A percentile compares a stretch with the other conserved stretches of the same genome.
Conservation (phyloP, 1,140 invertebrate species). For the Potamilus streckersoni region DNA sequence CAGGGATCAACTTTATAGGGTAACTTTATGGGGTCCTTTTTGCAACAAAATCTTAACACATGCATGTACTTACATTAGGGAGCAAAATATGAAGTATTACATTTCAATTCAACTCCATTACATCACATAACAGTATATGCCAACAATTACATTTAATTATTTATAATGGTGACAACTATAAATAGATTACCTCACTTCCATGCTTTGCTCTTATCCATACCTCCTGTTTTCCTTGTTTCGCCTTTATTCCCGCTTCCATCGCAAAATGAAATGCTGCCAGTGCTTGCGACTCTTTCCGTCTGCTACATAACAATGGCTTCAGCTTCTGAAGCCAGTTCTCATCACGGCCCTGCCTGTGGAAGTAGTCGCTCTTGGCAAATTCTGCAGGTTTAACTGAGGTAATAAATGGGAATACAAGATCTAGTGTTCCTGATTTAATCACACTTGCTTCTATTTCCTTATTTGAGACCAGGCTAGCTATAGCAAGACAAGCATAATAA, state of each 20-base stretch:
- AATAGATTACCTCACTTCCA: neutral
- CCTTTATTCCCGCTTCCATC: slow-evolving; percentile 99
- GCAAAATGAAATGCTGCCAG: slow-evolving; percentile 99
- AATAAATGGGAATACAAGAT: slow-evolving; percentile 97
- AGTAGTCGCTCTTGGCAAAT: slow-evolving; percentile 89
- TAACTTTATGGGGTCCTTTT: neutral
- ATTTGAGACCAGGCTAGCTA: slow-evolving; percentile 95
- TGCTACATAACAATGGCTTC: slow-evolving; percentile 95
- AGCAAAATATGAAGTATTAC: neutral
- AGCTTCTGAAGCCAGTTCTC: slow-evolving; percentile 94
- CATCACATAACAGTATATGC: neutral
- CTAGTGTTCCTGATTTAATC: slow-evolving; percentile 92
- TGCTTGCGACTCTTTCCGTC: slow-evolving; percentile 95
- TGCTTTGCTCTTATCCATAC: slow-evolving; percentile 52
- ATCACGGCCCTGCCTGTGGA: slow-evolving; percentile 95
- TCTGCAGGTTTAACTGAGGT: slow-evolving; percentile 92
- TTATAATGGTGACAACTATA: neutral
- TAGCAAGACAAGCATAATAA: slow-evolving; percentile 98
- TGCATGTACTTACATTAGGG: neutral
- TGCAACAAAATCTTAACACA: neutral
- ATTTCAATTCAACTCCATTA: neutral
- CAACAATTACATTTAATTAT: neutral
- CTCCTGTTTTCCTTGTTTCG: slow-evolving; percentile 93
- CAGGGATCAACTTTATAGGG: too few species aligned
- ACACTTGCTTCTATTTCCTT: slow-evolving; percentile 98